Percentiles rank a stretch among this genome's conserved stretches.
phyloP scores from a whole-genome alignment of 1,140 invertebrate species.

The Archivesica marissinica region DNA sequence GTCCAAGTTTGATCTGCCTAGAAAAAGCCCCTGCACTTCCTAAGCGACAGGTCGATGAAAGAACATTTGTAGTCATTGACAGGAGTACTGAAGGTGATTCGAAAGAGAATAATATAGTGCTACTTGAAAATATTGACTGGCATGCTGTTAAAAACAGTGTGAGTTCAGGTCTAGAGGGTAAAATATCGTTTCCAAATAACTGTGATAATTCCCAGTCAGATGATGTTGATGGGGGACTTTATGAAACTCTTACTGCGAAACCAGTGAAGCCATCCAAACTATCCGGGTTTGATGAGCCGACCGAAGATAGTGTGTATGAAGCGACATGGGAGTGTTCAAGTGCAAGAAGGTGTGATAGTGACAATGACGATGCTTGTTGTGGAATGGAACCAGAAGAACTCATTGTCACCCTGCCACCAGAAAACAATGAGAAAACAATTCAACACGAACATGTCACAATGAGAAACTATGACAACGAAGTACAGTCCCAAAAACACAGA shows the following conservation, averaged over 20 bases:
- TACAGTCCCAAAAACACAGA: constrained; percentile 6
- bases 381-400: background rate
- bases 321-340: constrained; percentile 46
- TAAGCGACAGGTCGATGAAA: background rate
- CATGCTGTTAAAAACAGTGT: background rate
- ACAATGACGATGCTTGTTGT: constrained; percentile 1
- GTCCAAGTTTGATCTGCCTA: constrained; percentile 4
- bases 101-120: background rate
- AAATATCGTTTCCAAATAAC: background rate
- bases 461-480: background rate
- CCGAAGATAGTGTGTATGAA: constrained; percentile 39
- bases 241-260: constrained; percentile 32
- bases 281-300: background rate
- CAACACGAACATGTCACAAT: background rate
- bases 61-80: background rate
- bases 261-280: background rate
- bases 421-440: background rate
- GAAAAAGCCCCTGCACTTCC: background rate
- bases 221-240: constrained; percentile 24
- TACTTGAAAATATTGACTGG: background rate
- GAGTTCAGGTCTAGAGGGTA: background rate
- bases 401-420: background rate
- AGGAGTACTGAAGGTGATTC: background rate
- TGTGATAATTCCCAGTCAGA: background rate
- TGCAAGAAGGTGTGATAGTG: background rate